A percentile compares a stretch with the other conserved stretches of the same genome.
Evolutionary conservation across 2,888 invertebrate species (phyloP).

Genomic region (Acrocyrtus sp.): DNA sequence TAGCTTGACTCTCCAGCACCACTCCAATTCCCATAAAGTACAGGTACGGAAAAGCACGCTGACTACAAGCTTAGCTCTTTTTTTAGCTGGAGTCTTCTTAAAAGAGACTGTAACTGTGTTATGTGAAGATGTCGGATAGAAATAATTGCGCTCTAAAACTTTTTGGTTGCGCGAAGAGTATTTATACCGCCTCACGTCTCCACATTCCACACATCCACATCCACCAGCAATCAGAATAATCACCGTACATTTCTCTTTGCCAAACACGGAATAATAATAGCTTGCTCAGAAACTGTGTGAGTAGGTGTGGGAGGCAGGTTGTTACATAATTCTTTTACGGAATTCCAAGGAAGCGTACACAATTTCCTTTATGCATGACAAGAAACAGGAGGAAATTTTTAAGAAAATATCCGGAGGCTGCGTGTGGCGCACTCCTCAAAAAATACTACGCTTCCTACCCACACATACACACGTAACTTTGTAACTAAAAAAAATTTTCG

Average conservation of each 20-base stretch:
- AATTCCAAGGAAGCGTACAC: background rate
- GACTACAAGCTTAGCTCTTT: background rate
- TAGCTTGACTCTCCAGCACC: background rate
- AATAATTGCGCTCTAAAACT: background rate
- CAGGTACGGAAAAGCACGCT: no score
- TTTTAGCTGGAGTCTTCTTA: no score
- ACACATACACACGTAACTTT: background rate
- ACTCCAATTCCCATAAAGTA: background rate
- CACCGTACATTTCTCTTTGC: constrained; percentile 7
- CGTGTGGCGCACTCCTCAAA: no score
- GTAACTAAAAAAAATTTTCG: background rate
- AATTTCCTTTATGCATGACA: background rate
- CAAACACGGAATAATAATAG: constrained; percentile 34
- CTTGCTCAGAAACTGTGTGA: constrained; percentile 9
- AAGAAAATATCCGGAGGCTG: background rate
- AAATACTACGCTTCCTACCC: background rate
- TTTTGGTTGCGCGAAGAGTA: background rate
- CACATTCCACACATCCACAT: no score
- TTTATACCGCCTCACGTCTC: background rate
- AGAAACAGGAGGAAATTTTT: background rate
- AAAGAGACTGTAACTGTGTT: background rate
- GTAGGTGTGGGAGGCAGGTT: background rate
- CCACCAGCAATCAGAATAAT: background rate
- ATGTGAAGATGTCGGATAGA: background rate
- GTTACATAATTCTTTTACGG: background rate